These are phyloP conservation scores for Sylvietta virens DNA, from an alignment of 2,113 vertebrate species.

Conservation along the genomic window DNA sequence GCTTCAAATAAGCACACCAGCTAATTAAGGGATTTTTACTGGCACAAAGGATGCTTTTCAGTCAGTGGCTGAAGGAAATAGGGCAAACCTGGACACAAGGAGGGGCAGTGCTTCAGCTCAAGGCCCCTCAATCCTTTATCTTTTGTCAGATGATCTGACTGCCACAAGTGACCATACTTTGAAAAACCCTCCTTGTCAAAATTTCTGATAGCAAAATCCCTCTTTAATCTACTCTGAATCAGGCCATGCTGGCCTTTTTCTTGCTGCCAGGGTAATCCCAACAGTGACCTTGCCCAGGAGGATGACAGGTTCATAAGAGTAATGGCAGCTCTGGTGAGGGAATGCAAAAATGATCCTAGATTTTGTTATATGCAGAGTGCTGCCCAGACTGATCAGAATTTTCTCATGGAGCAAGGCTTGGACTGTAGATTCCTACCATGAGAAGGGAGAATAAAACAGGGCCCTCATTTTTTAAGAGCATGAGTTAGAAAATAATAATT, in stretches of 20 bases:
- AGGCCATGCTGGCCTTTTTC: background rate
- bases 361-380: background rate
- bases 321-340: background rate
- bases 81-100: background rate
- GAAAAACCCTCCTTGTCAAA: background rate
- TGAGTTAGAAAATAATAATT: background rate
- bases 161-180: background rate
- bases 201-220: background rate
- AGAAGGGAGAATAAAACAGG: background rate
- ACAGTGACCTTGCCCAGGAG: accelerated
- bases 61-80: background rate
- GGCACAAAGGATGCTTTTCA: background rate
- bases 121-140: background rate
- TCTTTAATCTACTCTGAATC: background rate
- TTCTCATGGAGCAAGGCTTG: background rate
- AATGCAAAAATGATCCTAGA: background rate
- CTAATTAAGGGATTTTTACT: background rate
- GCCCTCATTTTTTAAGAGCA: background rate
- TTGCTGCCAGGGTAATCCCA: background rate
- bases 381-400: background rate
- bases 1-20: background rate
- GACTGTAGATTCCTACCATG: background rate
- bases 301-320: accelerated
- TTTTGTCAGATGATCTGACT: background rate
- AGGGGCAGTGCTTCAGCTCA: background rate